phyloP scores from a whole-genome alignment of 2,113 vertebrate genomes.

The Protobothrops flavoviridis region DNA sequence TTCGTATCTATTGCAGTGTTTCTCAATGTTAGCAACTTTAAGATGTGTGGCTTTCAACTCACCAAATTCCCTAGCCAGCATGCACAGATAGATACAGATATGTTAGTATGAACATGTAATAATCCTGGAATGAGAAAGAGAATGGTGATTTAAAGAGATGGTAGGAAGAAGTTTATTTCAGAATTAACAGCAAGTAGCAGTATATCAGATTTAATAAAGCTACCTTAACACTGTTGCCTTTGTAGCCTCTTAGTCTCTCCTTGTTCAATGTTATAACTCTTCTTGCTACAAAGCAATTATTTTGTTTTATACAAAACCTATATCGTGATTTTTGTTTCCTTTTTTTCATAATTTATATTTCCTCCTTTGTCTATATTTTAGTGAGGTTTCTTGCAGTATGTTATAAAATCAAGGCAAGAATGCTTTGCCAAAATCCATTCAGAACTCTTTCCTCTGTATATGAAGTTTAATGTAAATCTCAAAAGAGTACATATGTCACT shows the following conservation, averaged over 20 bases:
- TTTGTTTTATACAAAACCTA: slow-evolving; percentile 13
- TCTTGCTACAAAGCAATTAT: not conserved
- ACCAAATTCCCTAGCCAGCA: not conserved
- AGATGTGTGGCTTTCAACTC: not conserved
- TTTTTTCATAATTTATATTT: not conserved
- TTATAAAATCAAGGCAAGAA: not conserved
- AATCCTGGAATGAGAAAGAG: slow-evolving; percentile 13
- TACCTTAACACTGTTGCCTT: not conserved
- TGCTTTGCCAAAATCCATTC: not conserved
- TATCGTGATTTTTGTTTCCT: not conserved
- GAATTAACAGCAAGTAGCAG: not conserved
- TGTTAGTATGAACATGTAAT: not conserved
- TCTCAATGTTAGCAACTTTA: not conserved
- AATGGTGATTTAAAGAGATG: slow-evolving; percentile 3
- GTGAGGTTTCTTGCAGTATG: not conserved
- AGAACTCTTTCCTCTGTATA: not conserved
- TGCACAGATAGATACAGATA: slow-evolving; percentile 17
- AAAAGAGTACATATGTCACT: not conserved
- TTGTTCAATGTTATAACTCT: not conserved
- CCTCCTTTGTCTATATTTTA: not conserved
- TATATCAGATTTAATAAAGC: not conserved
- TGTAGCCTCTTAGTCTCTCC: not conserved
- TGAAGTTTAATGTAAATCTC: not conserved
- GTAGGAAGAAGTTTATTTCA: not conserved
- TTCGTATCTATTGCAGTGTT: not conserved